These are phyloP conservation scores for Sarcophaga carnaria DNA, from an alignment of 2,888 invertebrate species.

Conservation along the genomic window DNA sequence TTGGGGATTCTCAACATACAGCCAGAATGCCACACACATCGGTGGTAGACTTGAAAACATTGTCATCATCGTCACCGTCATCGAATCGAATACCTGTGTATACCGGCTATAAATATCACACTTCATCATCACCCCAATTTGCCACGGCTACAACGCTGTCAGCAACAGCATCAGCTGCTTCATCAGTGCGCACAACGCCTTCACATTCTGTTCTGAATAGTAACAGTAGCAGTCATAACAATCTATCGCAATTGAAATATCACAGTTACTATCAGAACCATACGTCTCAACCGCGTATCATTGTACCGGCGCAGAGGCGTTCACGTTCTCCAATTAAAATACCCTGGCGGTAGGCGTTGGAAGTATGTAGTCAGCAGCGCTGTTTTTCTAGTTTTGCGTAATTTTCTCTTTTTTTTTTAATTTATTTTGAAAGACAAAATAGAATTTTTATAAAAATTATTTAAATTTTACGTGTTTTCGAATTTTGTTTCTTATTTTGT, in stretches of 20 bases:
- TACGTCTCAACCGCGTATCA: slow-evolving; percentile 43
- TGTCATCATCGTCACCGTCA: not conserved
- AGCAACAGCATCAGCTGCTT: slow-evolving; percentile 16
- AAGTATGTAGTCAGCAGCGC: slow-evolving; percentile 12
- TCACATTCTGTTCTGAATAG: slow-evolving; percentile 58
- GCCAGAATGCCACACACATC: slow-evolving; percentile 43
- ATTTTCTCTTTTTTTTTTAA: not conserved
- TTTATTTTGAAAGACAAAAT: slow-evolving; percentile 17
- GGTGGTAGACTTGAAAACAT: slow-evolving; percentile 19
- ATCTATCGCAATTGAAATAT: slow-evolving; percentile 42
- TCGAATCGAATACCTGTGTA: slow-evolving; percentile 6
- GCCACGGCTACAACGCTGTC: slow-evolving; percentile 43
- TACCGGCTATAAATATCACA: slow-evolving; percentile 34
- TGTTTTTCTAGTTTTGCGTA: slow-evolving; percentile 7
- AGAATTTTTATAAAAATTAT: slow-evolving; percentile 11
- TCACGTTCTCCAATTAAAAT: slow-evolving; percentile 80
- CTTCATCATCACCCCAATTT: slow-evolving; percentile 45
- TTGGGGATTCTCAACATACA: slow-evolving; percentile 64
- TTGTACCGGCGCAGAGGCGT: slow-evolving; percentile 75
- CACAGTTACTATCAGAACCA: slow-evolving; percentile 29
- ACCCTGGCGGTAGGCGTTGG: slow-evolving; percentile 78
- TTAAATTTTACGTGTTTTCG: not conserved
- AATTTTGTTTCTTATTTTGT: not conserved
- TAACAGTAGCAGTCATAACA: slow-evolving; percentile 35
- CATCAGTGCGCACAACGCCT: slow-evolving; percentile 50